Evolutionary conservation across 2,113 vertebrate genomes (phyloP).

Genomic region (Crotalus helleri): DNA sequence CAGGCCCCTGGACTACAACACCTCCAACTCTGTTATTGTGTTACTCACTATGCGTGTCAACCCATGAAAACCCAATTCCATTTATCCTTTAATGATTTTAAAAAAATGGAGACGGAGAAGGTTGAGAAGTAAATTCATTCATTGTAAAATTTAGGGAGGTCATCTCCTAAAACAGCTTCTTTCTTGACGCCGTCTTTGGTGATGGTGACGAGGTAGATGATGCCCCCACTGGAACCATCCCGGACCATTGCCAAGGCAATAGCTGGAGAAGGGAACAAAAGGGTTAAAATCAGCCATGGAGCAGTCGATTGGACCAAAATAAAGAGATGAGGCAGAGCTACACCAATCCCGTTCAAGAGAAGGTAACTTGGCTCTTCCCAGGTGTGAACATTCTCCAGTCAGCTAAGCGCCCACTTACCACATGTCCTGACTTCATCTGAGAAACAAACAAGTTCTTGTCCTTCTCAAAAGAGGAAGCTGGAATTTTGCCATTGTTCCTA

Average conservation of each 20-base stretch:
- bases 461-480: background rate
- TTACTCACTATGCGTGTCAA: background rate
- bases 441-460: background rate
- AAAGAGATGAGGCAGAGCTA: background rate
- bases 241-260: conserved; percentile 81
- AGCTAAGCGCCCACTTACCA: background rate
- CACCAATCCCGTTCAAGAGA: background rate
- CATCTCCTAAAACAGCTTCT: conserved; percentile 75
- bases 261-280: conserved; percentile 59
- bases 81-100: background rate
- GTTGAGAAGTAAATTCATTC: conserved; percentile 53
- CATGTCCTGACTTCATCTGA: background rate
- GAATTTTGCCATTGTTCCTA: background rate
- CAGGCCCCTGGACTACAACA: background rate
- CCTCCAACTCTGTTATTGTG: background rate
- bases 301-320: too few relatives aligned
- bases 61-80: background rate
- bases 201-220: conserved; percentile 80
- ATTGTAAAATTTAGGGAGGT: conserved; percentile 79
- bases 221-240: conserved; percentile 82
- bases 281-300: background rate
- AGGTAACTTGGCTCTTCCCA: background rate
- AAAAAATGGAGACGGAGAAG: background rate
- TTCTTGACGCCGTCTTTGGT: conserved; percentile 76
- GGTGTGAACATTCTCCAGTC: background rate